Percentiles rank a stretch among this genome's conserved stretches.
Conservation (phyloP, 2,113 vertebrate genomes). For the Urocynchramus pylzowi region DNA sequence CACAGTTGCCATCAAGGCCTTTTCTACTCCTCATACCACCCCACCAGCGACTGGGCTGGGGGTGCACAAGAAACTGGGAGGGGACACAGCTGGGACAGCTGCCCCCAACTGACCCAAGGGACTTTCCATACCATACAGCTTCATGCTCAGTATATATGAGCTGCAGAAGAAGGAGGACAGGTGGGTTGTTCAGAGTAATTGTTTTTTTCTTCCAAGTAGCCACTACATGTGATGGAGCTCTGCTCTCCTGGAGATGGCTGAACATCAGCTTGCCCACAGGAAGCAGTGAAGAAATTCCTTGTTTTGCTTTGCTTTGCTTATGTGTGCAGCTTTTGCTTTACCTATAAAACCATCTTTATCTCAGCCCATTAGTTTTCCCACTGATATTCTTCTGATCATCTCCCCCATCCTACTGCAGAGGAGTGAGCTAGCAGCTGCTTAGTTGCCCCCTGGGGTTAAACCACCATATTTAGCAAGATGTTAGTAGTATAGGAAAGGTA, state of each 20-base stretch:
- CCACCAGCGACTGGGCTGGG: accelerated
- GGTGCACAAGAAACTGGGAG: neutral
- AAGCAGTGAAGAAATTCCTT: neutral
- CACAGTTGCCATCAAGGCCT: accelerated
- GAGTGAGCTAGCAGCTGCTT: neutral
- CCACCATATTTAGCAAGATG: neutral
- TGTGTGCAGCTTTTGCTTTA: neutral
- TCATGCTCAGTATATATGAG: no score
- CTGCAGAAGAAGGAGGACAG: neutral
- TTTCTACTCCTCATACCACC: neutral
- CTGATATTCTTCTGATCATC: neutral
- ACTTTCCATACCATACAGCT: neutral
- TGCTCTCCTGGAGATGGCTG: neutral
- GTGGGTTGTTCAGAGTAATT: neutral
- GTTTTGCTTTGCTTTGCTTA: neutral
- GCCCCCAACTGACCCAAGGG: neutral
- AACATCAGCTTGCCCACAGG: neutral
- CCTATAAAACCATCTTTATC: neutral
- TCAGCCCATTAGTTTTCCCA: neutral
- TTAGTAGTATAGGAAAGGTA: neutral
- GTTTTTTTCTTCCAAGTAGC: neutral
- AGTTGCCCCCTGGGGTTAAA: neutral
- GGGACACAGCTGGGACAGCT: neutral
- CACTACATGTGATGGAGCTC: accelerated
- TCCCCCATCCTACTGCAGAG: neutral